These are phyloP conservation scores for Hiodon alosoides DNA, from an alignment of 2,113 vertebrate genomes.

Conservation along the genomic window DNA sequence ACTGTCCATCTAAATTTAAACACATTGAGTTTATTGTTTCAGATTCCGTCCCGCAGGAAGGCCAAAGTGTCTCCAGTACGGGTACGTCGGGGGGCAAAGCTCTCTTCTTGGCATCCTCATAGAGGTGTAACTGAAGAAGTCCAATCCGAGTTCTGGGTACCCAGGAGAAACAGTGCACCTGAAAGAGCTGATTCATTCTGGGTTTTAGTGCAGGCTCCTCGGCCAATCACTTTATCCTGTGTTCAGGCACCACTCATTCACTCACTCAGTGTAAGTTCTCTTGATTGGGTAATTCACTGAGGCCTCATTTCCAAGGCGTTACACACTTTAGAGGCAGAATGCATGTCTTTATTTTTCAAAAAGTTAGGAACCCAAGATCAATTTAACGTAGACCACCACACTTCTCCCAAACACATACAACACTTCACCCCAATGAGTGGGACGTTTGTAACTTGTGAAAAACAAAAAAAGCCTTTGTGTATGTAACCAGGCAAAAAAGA, in stretches of 20 bases:
- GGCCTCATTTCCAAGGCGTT: background rate
- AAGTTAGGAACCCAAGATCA: background rate
- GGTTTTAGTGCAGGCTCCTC: background rate
- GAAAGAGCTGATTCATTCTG: conserved; percentile 34
- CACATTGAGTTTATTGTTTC: conserved; percentile 25
- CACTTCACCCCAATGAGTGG: too few relatives aligned
- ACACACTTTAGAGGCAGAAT: too few relatives aligned
- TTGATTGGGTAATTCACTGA: background rate
- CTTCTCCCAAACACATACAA: too few relatives aligned
- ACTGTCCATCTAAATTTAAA: conserved; percentile 2
- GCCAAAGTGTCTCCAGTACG: conserved; percentile 4
- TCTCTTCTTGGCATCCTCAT: conserved; percentile 18
- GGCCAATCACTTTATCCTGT: background rate
- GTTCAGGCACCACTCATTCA: background rate
- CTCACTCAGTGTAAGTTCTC: background rate
- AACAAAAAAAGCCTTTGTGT: too few relatives aligned
- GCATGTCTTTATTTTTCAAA: too few relatives aligned
- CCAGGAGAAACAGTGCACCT: conserved; percentile 24
- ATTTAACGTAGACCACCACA: too few relatives aligned
- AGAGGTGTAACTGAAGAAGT: conserved; percentile 31
- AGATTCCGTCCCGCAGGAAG: background rate
- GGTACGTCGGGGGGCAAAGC: conserved; percentile 26
- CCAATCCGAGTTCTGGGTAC: conserved; percentile 20
- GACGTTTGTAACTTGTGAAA: too few relatives aligned
- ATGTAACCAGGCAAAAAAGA: too few relatives aligned